These are phyloP conservation scores for Phyllotreta cruciferae DNA, from an alignment of 2,888 invertebrate species.

Conservation along the genomic window DNA sequence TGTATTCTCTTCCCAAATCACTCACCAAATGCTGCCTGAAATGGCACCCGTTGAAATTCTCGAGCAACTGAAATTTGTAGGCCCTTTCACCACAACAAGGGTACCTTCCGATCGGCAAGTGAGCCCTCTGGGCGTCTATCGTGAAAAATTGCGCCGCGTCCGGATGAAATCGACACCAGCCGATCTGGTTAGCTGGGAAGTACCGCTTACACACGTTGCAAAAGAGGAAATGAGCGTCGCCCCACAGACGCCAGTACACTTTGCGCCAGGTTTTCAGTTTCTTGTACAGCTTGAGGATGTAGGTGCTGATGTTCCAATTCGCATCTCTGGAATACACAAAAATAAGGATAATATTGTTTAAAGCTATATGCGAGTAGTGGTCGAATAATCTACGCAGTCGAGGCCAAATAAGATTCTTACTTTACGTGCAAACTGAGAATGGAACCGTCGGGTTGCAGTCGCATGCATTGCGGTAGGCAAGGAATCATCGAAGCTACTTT, in stretches of 20 bases:
- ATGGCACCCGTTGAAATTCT: constrained; percentile 72
- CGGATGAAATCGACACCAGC: constrained; percentile 85
- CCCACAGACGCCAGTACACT: constrained; percentile 95
- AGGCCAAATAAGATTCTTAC: constrained; percentile 16
- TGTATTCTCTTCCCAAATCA: too few relatives aligned
- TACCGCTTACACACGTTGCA: constrained; percentile 81
- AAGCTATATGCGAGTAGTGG: too few relatives aligned
- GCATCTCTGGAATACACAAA: too few relatives aligned
- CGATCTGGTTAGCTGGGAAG: constrained; percentile 79
- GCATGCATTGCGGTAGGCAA: constrained; percentile 75
- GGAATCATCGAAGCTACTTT: constrained; percentile 75
- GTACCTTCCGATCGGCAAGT: constrained; percentile 74
- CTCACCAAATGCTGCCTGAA: constrained; percentile 75
- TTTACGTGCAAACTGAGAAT: constrained; percentile 74
- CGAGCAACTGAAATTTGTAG: constrained; percentile 76
- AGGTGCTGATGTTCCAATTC: constrained; percentile 82
- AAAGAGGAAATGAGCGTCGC: constrained; percentile 84
- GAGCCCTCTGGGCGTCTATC: constrained; percentile 69
- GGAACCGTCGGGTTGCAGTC: constrained; percentile 76
- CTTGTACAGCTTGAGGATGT: constrained; percentile 76
- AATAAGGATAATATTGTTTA: too few relatives aligned
- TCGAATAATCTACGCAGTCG: not conserved
- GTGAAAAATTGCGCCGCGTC: constrained; percentile 78
- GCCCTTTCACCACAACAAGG: constrained; percentile 90
- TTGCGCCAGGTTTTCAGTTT: constrained; percentile 84